Conservation (phyloP, 2,888 invertebrate genomes). For the Ecdyonurus torrentis region DNA sequence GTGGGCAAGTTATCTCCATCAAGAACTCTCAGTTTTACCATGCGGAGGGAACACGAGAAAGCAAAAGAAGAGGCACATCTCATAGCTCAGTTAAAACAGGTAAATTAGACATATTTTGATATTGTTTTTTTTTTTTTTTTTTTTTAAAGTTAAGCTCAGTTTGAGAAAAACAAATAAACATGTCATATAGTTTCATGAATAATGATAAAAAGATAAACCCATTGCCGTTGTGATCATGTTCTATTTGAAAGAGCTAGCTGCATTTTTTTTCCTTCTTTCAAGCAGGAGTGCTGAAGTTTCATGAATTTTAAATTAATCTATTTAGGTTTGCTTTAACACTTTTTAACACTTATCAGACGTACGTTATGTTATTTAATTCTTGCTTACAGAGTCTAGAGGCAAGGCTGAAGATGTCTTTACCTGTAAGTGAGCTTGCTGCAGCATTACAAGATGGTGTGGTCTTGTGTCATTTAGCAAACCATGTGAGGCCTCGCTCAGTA, state of each 20-base stretch:
- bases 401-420: constrained; percentile 75
- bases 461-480: constrained; percentile 85
- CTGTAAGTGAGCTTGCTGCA: constrained; percentile 61
- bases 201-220: too few relatives aligned
- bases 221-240: too few relatives aligned
- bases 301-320: too few relatives aligned
- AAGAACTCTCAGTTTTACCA: constrained; percentile 76
- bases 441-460: constrained; percentile 84
- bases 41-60: constrained; percentile 80
- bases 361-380: too few relatives aligned
- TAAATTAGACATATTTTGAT: constrained; percentile 28
- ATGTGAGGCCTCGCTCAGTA: constrained; percentile 77
- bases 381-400: constrained; percentile 86
- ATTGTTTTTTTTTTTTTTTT: too few relatives aligned
- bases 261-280: too few relatives aligned
- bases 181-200: not conserved
- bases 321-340: too few relatives aligned
- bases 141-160: too few relatives aligned
- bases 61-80: constrained; percentile 78
- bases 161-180: too few relatives aligned
- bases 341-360: too few relatives aligned
- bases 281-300: too few relatives aligned
- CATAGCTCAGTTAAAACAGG: constrained; percentile 65
- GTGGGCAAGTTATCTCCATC: constrained; percentile 26
- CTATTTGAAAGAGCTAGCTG: too few relatives aligned